Percentiles rank a stretch among this genome's conserved stretches.
Conservation (phyloP, 2,113 vertebrate genomes). For the Sinocyclocheilus grahami region DNA sequence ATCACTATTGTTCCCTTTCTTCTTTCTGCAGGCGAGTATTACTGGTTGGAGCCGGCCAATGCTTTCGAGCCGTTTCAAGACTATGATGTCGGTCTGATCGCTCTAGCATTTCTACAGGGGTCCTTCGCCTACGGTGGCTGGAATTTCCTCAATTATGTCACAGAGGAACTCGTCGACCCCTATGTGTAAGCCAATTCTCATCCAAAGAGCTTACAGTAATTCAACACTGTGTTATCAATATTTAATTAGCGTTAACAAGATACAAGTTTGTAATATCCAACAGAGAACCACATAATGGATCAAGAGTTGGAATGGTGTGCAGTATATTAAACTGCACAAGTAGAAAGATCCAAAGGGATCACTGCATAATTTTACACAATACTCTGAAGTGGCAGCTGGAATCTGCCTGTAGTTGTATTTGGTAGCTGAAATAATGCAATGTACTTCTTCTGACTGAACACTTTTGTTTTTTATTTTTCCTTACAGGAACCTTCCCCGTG, state of each 20-base stretch:
- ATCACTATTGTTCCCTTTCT: not conserved
- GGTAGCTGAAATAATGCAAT: not conserved
- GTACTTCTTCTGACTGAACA: not conserved
- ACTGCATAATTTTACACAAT: not conserved
- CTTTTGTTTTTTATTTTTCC: not conserved
- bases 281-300: not conserved
- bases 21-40: constrained; percentile 81
- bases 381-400: not conserved
- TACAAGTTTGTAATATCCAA: not conserved
- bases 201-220: constrained; percentile 7
- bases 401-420: not conserved
- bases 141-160: constrained; percentile 96
- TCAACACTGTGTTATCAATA: not conserved
- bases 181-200: constrained; percentile 77
- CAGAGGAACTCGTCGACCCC: constrained; percentile 90
- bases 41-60: constrained; percentile 88
- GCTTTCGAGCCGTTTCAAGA: constrained; percentile 88
- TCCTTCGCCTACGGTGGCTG: constrained; percentile 93
- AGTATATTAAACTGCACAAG: not conserved
- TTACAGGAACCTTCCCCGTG: constrained; percentile 88
- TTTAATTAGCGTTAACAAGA: not conserved
- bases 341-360: not conserved
- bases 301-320: not conserved
- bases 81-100: constrained; percentile 84
- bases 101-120: constrained; percentile 88